Evolutionary conservation across 30 jellyfish, hydroid and myxozoan genomes (phyloP).

Genomic region (Sanderia malayensis): DNA sequence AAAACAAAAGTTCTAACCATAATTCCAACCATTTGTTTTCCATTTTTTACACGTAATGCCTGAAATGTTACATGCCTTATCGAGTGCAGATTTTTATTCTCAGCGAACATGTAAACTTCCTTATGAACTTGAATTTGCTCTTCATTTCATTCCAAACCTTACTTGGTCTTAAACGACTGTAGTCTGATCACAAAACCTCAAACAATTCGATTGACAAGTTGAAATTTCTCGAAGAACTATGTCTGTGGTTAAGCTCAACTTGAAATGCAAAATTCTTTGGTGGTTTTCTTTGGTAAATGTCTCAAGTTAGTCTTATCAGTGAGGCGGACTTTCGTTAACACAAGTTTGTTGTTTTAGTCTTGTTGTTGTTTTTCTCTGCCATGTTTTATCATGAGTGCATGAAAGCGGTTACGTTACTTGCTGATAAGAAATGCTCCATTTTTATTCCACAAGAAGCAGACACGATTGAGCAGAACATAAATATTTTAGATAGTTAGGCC

Average conservation of each 20-base stretch:
- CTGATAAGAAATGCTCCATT: neutral
- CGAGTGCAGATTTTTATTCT: too few relatives aligned
- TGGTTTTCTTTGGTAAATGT: neutral
- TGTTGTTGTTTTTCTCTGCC: neutral
- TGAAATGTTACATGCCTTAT: too few relatives aligned
- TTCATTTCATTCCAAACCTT: conserved; percentile 4
- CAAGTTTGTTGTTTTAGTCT: neutral
- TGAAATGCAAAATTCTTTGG: neutral
- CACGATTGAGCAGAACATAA: too few relatives aligned
- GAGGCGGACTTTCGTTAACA: neutral
- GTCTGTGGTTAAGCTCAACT: conserved; percentile 34
- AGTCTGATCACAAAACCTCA: conserved; percentile 51
- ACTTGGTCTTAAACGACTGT: conserved; percentile 17
- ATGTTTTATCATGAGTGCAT: neutral
- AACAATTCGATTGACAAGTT: conserved; percentile 25
- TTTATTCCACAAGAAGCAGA: too few relatives aligned
- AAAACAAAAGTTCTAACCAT: too few relatives aligned
- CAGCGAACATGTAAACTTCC: neutral
- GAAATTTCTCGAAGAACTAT: conserved; percentile 15
- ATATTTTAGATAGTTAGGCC: too few relatives aligned
- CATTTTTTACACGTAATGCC: too few relatives aligned
- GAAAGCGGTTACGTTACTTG: too few relatives aligned
- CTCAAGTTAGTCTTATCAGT: conserved; percentile 11
- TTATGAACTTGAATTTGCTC: neutral
- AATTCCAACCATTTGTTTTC: too few relatives aligned